Conservation (phyloP, 2,113 vertebrate genomes). For the Echinops telfairi region DNA sequence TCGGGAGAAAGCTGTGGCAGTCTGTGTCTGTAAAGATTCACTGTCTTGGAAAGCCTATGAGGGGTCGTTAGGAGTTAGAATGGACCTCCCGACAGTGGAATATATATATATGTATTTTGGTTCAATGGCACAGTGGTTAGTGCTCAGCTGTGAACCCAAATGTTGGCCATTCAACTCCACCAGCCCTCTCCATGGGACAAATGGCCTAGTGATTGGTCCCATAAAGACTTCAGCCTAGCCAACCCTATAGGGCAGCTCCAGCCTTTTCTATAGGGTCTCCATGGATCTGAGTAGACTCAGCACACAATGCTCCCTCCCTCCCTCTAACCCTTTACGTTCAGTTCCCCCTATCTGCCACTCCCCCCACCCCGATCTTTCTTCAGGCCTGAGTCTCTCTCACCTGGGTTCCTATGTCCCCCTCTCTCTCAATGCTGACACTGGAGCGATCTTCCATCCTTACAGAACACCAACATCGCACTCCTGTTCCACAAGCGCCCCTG, state of each 20-base stretch:
- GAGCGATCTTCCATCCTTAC: conserved; percentile 26
- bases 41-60: background rate
- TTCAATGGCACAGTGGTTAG: background rate
- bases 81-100: too few species aligned
- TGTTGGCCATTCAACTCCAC: background rate
- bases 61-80: too few species aligned
- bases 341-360: background rate
- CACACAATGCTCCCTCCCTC: background rate
- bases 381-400: background rate
- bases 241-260: background rate
- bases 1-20: too few species aligned
- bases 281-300: background rate
- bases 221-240: background rate
- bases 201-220: background rate
- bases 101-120: background rate
- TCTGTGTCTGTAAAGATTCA: background rate
- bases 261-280: background rate
- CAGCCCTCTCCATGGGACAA: background rate
- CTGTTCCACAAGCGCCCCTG: conserved; percentile 26
- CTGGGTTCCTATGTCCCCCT: background rate
- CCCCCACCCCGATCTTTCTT: background rate
- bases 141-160: background rate
- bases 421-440: conserved; percentile 7
- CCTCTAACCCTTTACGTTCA: background rate
- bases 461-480: background rate